These are phyloP conservation scores for Bibio marci DNA, from an alignment of 2,888 invertebrate species.

Conservation along the genomic window DNA sequence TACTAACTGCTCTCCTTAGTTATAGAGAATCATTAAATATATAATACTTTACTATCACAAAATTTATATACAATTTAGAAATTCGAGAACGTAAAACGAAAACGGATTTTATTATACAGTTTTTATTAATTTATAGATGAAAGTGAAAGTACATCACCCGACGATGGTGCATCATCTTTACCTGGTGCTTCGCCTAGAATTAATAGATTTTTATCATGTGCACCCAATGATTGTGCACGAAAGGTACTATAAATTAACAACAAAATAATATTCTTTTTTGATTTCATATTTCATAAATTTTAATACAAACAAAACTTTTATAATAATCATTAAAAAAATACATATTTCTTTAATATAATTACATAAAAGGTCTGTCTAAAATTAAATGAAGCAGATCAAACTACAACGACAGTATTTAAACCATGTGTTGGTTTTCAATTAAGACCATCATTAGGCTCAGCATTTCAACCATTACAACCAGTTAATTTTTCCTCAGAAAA, in stretches of 20 bases:
- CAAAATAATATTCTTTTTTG: too few species aligned
- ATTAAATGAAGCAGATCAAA: conserved; percentile 11
- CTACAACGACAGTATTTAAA: conserved; percentile 26
- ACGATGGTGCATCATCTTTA: conserved; percentile 48
- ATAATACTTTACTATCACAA: too few species aligned
- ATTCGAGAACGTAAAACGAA: too few species aligned
- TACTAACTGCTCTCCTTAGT: too few species aligned
- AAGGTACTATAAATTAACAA: too few species aligned
- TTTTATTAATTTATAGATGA: conserved; percentile 49
- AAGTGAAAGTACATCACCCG: conserved; percentile 60
- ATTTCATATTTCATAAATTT: too few species aligned
- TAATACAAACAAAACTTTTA: neutral
- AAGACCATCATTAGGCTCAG: conserved; percentile 62
- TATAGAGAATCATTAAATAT: too few species aligned
- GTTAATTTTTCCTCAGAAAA: too few species aligned
- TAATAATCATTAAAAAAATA: neutral
- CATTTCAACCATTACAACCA: conserved; percentile 43
- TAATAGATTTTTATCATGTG: conserved; percentile 67
- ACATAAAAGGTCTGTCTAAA: conserved; percentile 9
- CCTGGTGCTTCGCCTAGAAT: conserved; percentile 67
- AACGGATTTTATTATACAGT: too few species aligned
- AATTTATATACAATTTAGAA: too few species aligned
- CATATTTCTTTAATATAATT: neutral
- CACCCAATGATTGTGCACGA: conserved; percentile 83
- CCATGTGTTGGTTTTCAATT: conserved; percentile 57